Evolutionary conservation across 2,888 invertebrate genomes (phyloP).

Genomic region (Alentia gelatinosa): DNA sequence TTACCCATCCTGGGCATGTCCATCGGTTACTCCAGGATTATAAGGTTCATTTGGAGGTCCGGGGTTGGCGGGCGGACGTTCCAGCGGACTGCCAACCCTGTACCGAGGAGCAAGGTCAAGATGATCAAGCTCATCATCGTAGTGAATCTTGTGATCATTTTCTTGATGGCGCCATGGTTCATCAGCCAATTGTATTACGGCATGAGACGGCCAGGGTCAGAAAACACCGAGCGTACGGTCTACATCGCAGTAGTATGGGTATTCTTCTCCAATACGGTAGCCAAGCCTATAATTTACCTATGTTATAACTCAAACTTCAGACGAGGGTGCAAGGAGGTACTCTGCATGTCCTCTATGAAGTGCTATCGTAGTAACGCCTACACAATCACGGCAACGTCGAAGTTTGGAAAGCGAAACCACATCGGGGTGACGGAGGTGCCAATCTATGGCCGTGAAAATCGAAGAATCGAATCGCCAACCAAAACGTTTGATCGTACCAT

Average conservation of each 20-base stretch:
- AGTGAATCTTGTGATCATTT: constrained; percentile 66
- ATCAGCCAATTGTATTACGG: constrained; percentile 68
- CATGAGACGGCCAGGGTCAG: constrained; percentile 50
- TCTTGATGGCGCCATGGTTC: constrained; percentile 69
- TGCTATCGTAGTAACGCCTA: constrained; percentile 78
- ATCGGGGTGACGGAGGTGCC: constrained; percentile 70
- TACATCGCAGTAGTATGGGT: constrained; percentile 68
- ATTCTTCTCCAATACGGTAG: constrained; percentile 66
- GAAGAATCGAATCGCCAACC: constrained; percentile 65
- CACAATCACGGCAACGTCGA: constrained; percentile 76
- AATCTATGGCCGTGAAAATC: constrained; percentile 13
- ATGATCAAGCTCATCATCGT: constrained; percentile 78
- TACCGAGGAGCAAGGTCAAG: constrained; percentile 77
- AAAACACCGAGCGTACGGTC: constrained; percentile 48
- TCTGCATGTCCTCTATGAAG: constrained; percentile 77
- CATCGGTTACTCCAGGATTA: constrained; percentile 70
- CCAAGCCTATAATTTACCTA: constrained; percentile 76
- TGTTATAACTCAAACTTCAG: constrained; percentile 78
- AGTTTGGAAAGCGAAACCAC: constrained; percentile 75
- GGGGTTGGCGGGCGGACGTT: constrained; percentile 65
- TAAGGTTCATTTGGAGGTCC: constrained; percentile 72
- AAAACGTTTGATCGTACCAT: constrained; percentile 69
- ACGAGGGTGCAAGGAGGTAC: constrained; percentile 78
- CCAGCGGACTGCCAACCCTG: constrained; percentile 73
- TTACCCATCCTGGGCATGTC: constrained; percentile 68